Conservation (phyloP, 2,888 invertebrate species). For the Calephelis perditalis region DNA sequence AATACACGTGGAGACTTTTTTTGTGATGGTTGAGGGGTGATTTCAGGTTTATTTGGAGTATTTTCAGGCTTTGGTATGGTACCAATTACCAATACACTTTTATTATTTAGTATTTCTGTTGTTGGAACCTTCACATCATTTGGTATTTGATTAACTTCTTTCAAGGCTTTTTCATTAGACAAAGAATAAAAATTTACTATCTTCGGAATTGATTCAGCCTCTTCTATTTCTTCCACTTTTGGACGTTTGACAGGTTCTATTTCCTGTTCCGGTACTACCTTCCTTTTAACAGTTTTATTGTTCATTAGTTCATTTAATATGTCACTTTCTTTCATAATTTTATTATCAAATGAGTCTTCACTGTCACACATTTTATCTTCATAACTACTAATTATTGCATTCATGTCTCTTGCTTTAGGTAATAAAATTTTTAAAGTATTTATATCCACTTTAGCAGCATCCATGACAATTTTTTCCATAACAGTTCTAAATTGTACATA, state of each 20-base stretch:
- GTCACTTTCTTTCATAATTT: conserved; percentile 37
- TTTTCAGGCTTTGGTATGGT: conserved; percentile 1
- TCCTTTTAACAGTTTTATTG: neutral
- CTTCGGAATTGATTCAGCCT: conserved; percentile 25
- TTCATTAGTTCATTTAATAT: conserved; percentile 37
- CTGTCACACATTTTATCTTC: conserved; percentile 30
- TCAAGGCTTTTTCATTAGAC: conserved; percentile 26
- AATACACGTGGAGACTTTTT: neutral
- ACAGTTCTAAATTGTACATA: conserved; percentile 46
- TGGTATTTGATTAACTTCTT: conserved; percentile 20
- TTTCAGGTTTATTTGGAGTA: conserved; percentile 1
- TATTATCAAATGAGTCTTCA: conserved; percentile 20
- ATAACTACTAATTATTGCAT: conserved; percentile 37
- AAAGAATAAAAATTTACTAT: conserved; percentile 31
- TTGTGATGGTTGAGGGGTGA: neutral
- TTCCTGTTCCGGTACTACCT: neutral
- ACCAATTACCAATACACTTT: neutral
- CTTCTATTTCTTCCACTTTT: neutral
- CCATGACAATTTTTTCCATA: conserved; percentile 39
- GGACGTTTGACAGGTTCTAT: conserved; percentile 13
- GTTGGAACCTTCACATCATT: conserved; percentile 16
- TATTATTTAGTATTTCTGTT: conserved; percentile 12
- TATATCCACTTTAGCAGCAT: conserved; percentile 41
- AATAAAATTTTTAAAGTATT: conserved; percentile 39
- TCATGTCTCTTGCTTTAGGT: conserved; percentile 49